Evolutionary conservation across 2,888 invertebrate genomes (phyloP), one percentile per base, ranked within the genome.

Genomic region (Protophormia terraenovae): DNA sequence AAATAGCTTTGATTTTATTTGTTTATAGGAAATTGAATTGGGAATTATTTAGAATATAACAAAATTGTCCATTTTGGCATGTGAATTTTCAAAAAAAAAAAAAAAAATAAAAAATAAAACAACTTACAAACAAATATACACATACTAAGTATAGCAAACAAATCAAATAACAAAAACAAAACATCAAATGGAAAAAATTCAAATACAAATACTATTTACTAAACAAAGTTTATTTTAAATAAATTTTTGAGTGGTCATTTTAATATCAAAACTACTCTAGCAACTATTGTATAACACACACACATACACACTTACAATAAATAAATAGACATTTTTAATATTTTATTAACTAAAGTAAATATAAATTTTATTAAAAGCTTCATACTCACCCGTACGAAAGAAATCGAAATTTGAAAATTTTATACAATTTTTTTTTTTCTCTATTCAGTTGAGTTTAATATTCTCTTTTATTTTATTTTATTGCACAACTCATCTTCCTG

Each of bases 1-100:
- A 83, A 75, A 79, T 41, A 41, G 84, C 89, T 88, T 80, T 89
- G 90, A 90, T 90, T 90, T 90, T 89, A 89, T 90, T 90, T 90
- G 90, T 89, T 88, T 89, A 89, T 89, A 84, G 88, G 86, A 90
- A 90, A 90, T 90, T 89, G 89, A 87, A 88, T 89, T 89, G 88
- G 86, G 89, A 89, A 90, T 89, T 84, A 89, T 90, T 89, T 88
- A 90, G 87, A 73, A 85, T 78, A 81, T 47, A 78, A 75, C 64
- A 71, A 82, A 75, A 78, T 71, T 82, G 82, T 78, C 60, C 29
- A 55, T 78, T 78, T 85, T 82, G 35, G 35, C 81, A 64, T 67
- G 41, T 58, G 58, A 75, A 79, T 41, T 75, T 14, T n/a, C 16
- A 22, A 14, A 22, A 1, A 41, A 27, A 6, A 27, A 24, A 14